Evolutionary conservation across 2,113 vertebrate species (phyloP), one percentile per base, ranked within the genome.

Genomic region (Anser brachyrhynchus): DNA sequence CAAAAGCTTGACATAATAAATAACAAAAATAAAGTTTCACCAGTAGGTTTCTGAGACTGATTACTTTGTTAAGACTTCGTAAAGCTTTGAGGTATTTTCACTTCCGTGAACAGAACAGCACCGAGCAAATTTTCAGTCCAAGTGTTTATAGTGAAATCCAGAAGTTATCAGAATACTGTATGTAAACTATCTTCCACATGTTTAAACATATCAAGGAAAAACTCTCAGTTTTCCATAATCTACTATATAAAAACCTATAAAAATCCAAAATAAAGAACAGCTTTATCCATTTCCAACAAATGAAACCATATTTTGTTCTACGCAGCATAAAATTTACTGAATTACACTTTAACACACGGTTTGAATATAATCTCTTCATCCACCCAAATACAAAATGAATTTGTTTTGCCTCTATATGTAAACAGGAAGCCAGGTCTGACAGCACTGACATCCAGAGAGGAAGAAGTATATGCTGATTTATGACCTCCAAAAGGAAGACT

Each of bases 401-500:
- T 22, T 57, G n/a, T 73, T 70, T 61, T 84, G 62, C 33, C 44
- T 70, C 73, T 37, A 33, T 25, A 41, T 18, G 37, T 43, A 15
- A 90, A 61, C 31, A 89, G 41, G 49, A 82, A 76, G 11, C 29
- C 67, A 58, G 46, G 49, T 61, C 69, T 71, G 70, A 64, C 67
- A 58, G 69, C 59, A 55, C 20, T 13, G 71, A 71, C n/a, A 31
- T 78, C 59, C 69, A 35, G 16, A 9, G 15, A n/a, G 86, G 33
- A 80, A n/a, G 33, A 78, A 85, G 57, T 6, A 12, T 10, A 49
- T 59, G 43, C 25, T 14, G 1, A 67, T 54, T 98, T 97, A 99
- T 6, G 98, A 97, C 91, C 97, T 98, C 99, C 99, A 99, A 95
- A 99, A 99, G 29, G 93, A 87, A 21, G 98, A 65, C 25, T 91